Evolutionary conservation across 2,113 vertebrate species (phyloP), one percentile per base, ranked within the genome.

Genomic region (Saguinus midas): DNA sequence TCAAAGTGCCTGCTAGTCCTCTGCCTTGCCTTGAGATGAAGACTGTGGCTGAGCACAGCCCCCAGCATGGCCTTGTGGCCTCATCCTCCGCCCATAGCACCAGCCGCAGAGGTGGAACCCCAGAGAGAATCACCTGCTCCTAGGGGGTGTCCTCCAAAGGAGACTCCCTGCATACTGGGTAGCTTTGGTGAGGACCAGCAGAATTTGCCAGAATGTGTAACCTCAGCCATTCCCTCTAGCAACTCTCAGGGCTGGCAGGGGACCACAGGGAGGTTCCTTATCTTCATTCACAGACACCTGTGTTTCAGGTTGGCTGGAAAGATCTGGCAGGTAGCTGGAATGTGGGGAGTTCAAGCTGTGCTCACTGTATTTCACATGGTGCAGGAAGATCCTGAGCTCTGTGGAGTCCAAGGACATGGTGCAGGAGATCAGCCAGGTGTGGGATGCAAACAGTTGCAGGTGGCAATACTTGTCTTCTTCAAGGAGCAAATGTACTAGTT

Each of bases 21-120:
- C 57, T 29, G 2, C 27, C 11, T 12, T 8, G 6, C 35, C 57
- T 86, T 12, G 98, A 99, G 83, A 98, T 97, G 16, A 93, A 97
- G 29, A 99, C 99, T 75, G 98, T 75, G 98, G 20, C 66, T 45
- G 91, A 99, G 98, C 94, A 98, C 97, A 29, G 98, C 98, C 8
- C 55, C 98, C 16, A 99, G 96, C 97, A 98, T 94, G 97, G 98
- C 27, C 99, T 99, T 0, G 99, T 98, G 20, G 98, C 99, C 86
- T 99, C 99, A n/a, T 99, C 99, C 2, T 99, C 99, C 2, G 99
- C 99, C 88, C 99, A 99, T 98, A 99, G 99, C 97, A 99, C 99
- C 97, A 99, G 99, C 98, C 99, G 98, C 88, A 80, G 73, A 32
- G 83, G 20, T 45, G 97, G 98, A 16, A 98, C 96, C 45, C 93